Evolutionary conservation across 2,797 vertebrate genomes (phyloP).

Genomic region (Oreochromis grahami): DNA sequence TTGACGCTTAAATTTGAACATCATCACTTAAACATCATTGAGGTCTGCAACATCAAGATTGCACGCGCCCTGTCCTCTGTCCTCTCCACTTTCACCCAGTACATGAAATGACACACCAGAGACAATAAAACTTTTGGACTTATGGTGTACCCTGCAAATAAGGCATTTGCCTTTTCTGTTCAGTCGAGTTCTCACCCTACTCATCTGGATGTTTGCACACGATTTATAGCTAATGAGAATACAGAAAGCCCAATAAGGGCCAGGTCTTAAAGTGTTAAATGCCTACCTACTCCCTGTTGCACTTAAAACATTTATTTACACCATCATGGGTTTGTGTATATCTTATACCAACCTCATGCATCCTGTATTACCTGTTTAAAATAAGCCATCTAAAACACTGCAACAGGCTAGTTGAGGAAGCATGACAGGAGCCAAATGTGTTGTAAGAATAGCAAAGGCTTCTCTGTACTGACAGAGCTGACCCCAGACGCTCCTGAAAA

Average conservation of each 20-base stretch:
- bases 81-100: background rate
- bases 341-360: background rate
- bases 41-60: background rate
- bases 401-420: background rate
- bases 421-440: background rate
- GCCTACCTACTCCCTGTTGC: background rate
- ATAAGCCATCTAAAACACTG: background rate
- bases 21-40: background rate
- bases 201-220: background rate
- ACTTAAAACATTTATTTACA: background rate
- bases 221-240: background rate
- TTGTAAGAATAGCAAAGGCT: background rate
- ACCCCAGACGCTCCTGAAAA: background rate
- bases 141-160: background rate
- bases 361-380: background rate
- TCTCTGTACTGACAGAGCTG: background rate
- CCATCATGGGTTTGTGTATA: background rate
- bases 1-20: rapidly evolving
- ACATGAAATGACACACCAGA: background rate
- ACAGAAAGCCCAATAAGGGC: background rate
- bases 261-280: background rate
- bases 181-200: background rate
- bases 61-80: background rate
- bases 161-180: background rate
- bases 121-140: background rate